Evolutionary conservation across 2,113 vertebrate genomes (phyloP), one percentile per base, ranked within the genome.

Genomic region (Sebastes fasciatus): DNA sequence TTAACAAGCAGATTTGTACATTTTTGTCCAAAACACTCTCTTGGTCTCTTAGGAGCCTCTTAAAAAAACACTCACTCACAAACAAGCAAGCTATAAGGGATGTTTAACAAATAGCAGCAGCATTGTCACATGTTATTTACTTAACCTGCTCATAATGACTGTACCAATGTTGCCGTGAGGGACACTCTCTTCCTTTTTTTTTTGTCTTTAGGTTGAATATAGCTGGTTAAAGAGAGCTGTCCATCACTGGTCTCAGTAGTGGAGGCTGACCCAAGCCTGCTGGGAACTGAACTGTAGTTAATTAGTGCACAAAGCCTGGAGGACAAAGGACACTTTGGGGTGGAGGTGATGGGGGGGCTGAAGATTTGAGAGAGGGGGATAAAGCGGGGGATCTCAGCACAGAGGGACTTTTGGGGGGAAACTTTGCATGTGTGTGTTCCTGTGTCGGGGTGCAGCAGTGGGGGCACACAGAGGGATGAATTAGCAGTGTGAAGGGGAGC

Each of bases 231-330:
- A 91, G 79, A 63, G 77, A 90, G 88, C 89, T 84, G 89, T 87
- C 91, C 82, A 80, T 93, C 92, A 93, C 17, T 73, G 85, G 87
- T 79, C 71, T 91, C 87, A 80, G 79, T 80, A 43, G 83, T 72
- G 52, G 60, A 83, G 88, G 89, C 85, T 88, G 91, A 91, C 89
- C 93, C 80, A 8, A 90, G 82, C 91, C 90, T 91, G 92, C 93
- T 94, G 93, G 92, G 94, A 94, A 92, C 90, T 94, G 91, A 93
- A 93, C 94, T 94, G 91, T 92, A 92, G 91, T 94, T 94, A 94
- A 94, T 94, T 94, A 94, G 91, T 68, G 90, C 91, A 94, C 92
- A 93, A 93, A 94, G 90, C 87, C 77, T 1, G 48, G 4, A 85
- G 87, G 80, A 92, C 90, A 93, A 93, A 90, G 83, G 88, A 77